A percentile compares a stretch with the other conserved stretches of the same genome.
These are phyloP conservation scores for Amblyraja radiata DNA, from an alignment of 2,797 vertebrate species.

Conservation along the genomic window DNA sequence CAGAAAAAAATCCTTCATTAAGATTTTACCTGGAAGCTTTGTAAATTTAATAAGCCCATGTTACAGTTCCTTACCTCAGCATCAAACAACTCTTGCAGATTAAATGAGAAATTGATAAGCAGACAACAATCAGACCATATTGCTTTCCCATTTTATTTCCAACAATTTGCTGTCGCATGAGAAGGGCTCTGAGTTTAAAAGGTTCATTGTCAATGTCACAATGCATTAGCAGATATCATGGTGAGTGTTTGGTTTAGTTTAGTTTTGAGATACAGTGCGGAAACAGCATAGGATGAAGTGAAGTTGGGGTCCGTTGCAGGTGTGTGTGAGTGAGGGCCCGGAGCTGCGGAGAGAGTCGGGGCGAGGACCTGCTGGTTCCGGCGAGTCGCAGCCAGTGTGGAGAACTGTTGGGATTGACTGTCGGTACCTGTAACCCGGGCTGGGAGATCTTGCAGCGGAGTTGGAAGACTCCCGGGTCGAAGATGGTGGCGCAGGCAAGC, in stretches of 20 bases:
- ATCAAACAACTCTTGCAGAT: not conserved
- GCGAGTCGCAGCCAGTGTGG: too few species aligned
- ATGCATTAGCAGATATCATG: not conserved
- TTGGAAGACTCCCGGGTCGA: too few species aligned
- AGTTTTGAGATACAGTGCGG: too few species aligned
- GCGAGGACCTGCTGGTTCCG: too few species aligned
- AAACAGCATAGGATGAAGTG: too few species aligned
- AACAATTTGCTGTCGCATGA: not conserved
- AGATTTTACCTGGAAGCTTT: not conserved
- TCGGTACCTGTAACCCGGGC: too few species aligned
- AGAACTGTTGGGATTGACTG: too few species aligned
- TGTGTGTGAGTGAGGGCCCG: too few species aligned
- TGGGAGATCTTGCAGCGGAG: too few species aligned
- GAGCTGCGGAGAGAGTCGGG: too few species aligned
- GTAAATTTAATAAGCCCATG: not conserved
- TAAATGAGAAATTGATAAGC: constrained; percentile 14
- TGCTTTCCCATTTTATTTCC: not conserved
- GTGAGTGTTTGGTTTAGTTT: not conserved
- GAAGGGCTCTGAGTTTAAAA: constrained; percentile 19
- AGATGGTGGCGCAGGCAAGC: too few species aligned
- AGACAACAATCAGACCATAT: not conserved
- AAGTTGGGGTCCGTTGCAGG: not conserved
- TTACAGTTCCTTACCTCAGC: not conserved
- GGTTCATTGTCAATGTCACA: constrained; percentile 27
- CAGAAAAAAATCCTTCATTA: not conserved